Evolutionary conservation across 2,888 invertebrate species (phyloP).

Genomic region (Limnephilus rhombicus): DNA sequence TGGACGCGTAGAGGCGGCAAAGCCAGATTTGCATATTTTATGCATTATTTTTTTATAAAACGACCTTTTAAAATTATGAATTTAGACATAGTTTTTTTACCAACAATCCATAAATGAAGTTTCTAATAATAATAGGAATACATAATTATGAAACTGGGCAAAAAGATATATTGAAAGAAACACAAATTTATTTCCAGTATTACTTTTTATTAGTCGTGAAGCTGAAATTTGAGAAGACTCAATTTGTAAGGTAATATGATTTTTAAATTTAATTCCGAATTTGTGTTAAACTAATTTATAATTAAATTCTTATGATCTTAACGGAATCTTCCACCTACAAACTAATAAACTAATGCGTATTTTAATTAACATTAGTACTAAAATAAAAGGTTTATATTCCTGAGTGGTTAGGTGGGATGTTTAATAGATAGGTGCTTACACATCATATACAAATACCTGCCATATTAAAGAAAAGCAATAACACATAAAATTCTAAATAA

Average conservation of each 20-base stretch:
- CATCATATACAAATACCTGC: too few relatives aligned
- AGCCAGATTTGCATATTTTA: slow-evolving; percentile 10
- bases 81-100: background rate
- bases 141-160: background rate
- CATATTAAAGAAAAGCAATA: too few relatives aligned
- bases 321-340: background rate
- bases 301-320: background rate
- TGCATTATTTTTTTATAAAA: slow-evolving; percentile 15
- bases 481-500: too few relatives aligned
- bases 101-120: background rate
- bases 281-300: background rate
- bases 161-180: background rate
- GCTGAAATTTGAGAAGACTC: background rate
- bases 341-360: background rate
- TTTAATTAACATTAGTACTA: background rate
- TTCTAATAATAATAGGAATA: background rate
- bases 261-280: background rate
- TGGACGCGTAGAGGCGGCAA: background rate
- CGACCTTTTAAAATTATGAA: background rate
- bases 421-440: too few relatives aligned
- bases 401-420: background rate
- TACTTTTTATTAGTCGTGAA: background rate
- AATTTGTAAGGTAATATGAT: background rate
- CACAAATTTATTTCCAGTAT: background rate
- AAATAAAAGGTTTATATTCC: background rate